Percentiles rank a stretch among this genome's conserved stretches.
These are phyloP conservation scores for Ambastaia sidthimunki DNA, from an alignment of 2,797 vertebrate genomes.

Conservation along the genomic window DNA sequence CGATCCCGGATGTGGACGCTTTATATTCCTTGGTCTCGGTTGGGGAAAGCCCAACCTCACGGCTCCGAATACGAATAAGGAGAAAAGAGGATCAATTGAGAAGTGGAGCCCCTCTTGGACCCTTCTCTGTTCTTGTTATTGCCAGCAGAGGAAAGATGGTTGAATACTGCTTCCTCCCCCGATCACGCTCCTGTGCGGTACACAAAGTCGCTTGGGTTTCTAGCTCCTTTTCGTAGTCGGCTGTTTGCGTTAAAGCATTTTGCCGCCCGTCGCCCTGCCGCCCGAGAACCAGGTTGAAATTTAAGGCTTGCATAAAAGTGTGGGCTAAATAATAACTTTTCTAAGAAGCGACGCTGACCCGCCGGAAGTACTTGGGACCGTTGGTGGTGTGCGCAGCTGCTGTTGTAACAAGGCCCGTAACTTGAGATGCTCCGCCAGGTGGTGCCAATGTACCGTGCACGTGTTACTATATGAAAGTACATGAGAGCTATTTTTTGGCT, in stretches of 20 bases:
- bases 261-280: neutral
- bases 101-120: constrained; percentile 74
- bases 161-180: constrained; percentile 83
- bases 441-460: neutral
- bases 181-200: constrained; percentile 63
- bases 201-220: constrained; percentile 36
- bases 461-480: too few species aligned
- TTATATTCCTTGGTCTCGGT: constrained; percentile 60
- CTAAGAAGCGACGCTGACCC: constrained; percentile 72
- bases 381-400: constrained; percentile 48
- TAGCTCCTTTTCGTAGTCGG: neutral
- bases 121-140: constrained; percentile 83
- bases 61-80: constrained; percentile 50
- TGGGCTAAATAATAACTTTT: constrained; percentile 54
- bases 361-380: constrained; percentile 80
- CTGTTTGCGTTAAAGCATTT: constrained; percentile 21
- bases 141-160: constrained; percentile 84
- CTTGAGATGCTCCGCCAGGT: neutral
- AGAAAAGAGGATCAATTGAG: constrained; percentile 67
- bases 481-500: too few species aligned
- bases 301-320: constrained; percentile 45
- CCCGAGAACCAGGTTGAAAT: neutral
- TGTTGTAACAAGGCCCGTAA: constrained; percentile 22
- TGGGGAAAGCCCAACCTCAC: constrained; percentile 42
- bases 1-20: constrained; percentile 71